Evolutionary conservation across 2,888 invertebrate species (phyloP), one percentile per base, ranked within the genome.

Genomic region (Pycnomerus fuliginosus): DNA sequence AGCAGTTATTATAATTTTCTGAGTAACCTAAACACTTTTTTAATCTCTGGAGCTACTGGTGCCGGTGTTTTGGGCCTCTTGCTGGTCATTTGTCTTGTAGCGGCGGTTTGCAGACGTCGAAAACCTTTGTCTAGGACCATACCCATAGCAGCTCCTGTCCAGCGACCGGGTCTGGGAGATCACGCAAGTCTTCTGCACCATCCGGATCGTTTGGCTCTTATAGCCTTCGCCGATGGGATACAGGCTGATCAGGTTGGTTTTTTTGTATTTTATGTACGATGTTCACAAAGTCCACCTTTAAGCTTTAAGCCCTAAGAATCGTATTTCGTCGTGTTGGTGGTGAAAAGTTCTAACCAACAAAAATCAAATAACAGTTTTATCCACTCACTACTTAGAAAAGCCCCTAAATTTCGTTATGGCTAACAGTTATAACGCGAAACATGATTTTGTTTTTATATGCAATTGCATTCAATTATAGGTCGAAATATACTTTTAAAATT

Each of bases 181-280:
- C 70, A 70, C 44, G 66, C 67, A 3, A 62, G 62, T 25, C 59
- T 70, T 16, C 52, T 70, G 24, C 69, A 71, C 25, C 74, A 75
- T 60, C 74, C 74, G n/a, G 78, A 78, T 59, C 62, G 77, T 30
- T 64, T 77, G 54, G 76, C 77, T 17, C 65, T 78, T 45, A 77
- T 78, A 49, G 76, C 77, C 2, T 77, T 75, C 58, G 76, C 76
- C 28, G 76, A 77, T 54, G 74, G 74, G 3, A 67, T 73, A 25
- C 72, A 74, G 53, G 58, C 54, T 39, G 67, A 67, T 23, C 69
- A 72, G 70, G 71, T 72, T n/a, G n/a, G n/a, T n/a, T n/a, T n/a
- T n/a, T n/a, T n/a, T n/a, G n/a, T n/a, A n/a, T n/a, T n/a, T n/a
- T n/a, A n/a, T n/a, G n/a, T n/a, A n/a, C n/a, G n/a, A n/a, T n/a